phyloP scores from a whole-genome alignment of 1,140 invertebrate genomes.

The Eueides isabella region DNA sequence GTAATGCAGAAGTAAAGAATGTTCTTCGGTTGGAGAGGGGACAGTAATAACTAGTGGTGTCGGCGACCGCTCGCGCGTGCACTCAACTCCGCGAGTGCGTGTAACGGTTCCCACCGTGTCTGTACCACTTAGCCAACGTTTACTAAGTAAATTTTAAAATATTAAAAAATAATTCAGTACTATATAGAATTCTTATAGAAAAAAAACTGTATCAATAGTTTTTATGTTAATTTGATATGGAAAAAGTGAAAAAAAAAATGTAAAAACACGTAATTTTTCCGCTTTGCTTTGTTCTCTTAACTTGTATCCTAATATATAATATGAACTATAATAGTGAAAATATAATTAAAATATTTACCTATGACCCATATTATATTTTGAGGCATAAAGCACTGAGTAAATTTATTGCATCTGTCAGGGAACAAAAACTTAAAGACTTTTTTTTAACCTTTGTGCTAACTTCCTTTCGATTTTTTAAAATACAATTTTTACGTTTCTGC shows the following conservation, averaged over 20 bases:
- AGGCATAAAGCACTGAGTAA: slow-evolving; percentile 61
- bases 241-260: background rate
- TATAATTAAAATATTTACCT: slow-evolving; percentile 18
- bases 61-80: slow-evolving; percentile 74
- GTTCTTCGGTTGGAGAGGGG: slow-evolving; percentile 39
- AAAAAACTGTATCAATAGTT: background rate
- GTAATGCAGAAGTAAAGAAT: slow-evolving; percentile 36
- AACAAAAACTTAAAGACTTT: slow-evolving; percentile 57
- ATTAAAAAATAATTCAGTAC: background rate
- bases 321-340: background rate
- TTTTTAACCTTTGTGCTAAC: slow-evolving; percentile 74
- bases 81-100: slow-evolving; percentile 73
- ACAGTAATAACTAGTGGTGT: slow-evolving; percentile 56
- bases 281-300: too few relatives aligned
- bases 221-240: background rate
- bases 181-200: background rate
- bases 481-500: slow-evolving; percentile 60
- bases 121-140: slow-evolving; percentile 43
- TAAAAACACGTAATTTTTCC: too few relatives aligned
- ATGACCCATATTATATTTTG: slow-evolving; percentile 67
- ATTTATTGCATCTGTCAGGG: slow-evolving; percentile 67
- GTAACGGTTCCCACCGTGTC: slow-evolving; percentile 69
- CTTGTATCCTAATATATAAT: background rate
- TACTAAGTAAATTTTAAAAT: slow-evolving; percentile 32
- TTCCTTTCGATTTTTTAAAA: slow-evolving; percentile 72